These are phyloP conservation scores for Epirrhoe alternata DNA, from an alignment of 2,888 invertebrate species.

Conservation along the genomic window DNA sequence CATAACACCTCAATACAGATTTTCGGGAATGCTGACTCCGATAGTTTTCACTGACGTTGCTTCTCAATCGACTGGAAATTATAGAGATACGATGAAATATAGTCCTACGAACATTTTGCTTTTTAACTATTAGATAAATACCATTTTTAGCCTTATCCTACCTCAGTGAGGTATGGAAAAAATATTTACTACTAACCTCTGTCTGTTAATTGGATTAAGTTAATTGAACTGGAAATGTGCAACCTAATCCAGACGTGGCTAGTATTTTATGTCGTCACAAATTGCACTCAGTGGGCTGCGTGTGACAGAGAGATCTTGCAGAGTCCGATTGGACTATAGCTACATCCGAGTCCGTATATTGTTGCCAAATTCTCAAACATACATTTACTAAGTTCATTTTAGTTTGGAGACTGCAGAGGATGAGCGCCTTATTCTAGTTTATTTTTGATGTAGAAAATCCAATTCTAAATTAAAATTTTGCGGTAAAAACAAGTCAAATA, in stretches of 20 bases:
- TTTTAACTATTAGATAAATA: too few relatives aligned
- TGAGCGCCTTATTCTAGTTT: not conserved
- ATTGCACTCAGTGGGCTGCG: not conserved
- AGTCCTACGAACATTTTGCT: not conserved
- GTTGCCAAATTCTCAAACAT: not conserved
- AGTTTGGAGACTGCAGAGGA: not conserved
- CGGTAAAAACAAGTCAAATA: not conserved
- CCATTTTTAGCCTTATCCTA: too few relatives aligned
- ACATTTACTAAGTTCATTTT: not conserved
- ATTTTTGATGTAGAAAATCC: not conserved
- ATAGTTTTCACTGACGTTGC: constrained; percentile 11
- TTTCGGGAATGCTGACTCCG: constrained; percentile 1
- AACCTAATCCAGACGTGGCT: not conserved
- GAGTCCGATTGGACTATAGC: not conserved
- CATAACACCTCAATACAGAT: too few relatives aligned
- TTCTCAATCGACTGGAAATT: constrained; percentile 18
- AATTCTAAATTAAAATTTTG: not conserved
- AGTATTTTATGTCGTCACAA: not conserved
- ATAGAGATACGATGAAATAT: constrained; percentile 1
- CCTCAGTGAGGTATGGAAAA: too few relatives aligned
- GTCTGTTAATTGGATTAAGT: not conserved
- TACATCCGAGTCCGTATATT: not conserved
- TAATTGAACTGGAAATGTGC: not conserved
- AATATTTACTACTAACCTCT: not conserved
- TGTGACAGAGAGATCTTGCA: not conserved